A percentile compares a stretch with the other conserved stretches of the same genome.
Conservation (phyloP, 2,888 invertebrate genomes). For the Scaptomyza parva region DNA sequence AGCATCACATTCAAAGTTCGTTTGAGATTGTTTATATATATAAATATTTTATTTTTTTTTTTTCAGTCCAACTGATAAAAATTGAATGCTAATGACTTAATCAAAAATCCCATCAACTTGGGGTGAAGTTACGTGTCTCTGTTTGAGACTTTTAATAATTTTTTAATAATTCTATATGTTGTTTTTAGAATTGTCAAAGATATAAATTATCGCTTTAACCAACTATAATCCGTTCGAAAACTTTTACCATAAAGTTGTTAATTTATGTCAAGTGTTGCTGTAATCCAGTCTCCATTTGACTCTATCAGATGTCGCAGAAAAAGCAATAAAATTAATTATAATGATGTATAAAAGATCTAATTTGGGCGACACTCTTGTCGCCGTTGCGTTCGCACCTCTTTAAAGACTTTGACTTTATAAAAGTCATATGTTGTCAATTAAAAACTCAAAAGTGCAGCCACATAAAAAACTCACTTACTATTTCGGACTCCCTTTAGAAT, state of each 20-base stretch:
- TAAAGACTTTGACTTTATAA: slow-evolving; percentile 28
- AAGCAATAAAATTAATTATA: slow-evolving; percentile 28
- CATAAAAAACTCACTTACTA: slow-evolving; percentile 31
- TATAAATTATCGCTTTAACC: slow-evolving; percentile 18
- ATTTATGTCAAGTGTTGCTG: slow-evolving; percentile 41
- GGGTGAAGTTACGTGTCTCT: background rate
- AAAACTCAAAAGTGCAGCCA: slow-evolving; percentile 33
- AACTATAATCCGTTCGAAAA: slow-evolving; percentile 1
- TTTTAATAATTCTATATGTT: background rate
- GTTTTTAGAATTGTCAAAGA: background rate
- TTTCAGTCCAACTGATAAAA: too few relatives aligned
- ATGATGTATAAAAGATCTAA: slow-evolving; percentile 9
- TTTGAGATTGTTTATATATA: background rate
- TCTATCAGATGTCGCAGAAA: slow-evolving; percentile 11
- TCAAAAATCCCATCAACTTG: background rate
- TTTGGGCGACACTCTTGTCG: slow-evolving; percentile 3
- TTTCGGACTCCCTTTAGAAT: slow-evolving; percentile 16
- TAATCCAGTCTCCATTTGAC: slow-evolving; percentile 10
- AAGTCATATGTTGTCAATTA: slow-evolving; percentile 54
- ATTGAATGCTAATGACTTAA: too few relatives aligned
- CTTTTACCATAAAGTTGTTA: slow-evolving; percentile 40
- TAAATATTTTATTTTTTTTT: too few relatives aligned
- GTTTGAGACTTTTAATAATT: rapidly evolving
- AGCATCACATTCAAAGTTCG: background rate
- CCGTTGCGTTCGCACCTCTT: slow-evolving; percentile 17